These are phyloP conservation scores for Dastarcus helophoroides DNA, from an alignment of 2,888 invertebrate genomes.

Conservation along the genomic window DNA sequence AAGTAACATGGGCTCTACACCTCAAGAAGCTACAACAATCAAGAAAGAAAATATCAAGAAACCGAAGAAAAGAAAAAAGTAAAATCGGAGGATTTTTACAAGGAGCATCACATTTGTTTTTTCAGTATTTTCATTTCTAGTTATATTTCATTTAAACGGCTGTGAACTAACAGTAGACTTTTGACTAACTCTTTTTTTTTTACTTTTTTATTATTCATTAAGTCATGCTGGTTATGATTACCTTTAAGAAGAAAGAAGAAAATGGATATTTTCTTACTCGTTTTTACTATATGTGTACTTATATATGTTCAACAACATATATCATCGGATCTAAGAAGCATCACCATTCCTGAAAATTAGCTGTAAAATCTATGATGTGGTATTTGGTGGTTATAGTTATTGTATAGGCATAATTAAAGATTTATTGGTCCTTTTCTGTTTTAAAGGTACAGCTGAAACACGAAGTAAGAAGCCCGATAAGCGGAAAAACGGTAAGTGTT, in stretches of 20 bases:
- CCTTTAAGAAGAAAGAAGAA: background rate
- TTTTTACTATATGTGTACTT: too few relatives aligned
- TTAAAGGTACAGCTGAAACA: background rate
- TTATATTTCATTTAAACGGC: slow-evolving; percentile 1
- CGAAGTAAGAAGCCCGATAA: background rate
- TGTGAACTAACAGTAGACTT: background rate
- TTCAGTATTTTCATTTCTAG: slow-evolving; percentile 1
- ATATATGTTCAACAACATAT: too few relatives aligned
- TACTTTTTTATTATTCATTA: background rate
- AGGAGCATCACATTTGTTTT: background rate
- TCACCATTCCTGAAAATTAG: too few relatives aligned
- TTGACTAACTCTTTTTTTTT: background rate
- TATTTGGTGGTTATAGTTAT: too few relatives aligned
- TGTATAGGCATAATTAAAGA: too few relatives aligned
- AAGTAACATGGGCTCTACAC: too few relatives aligned
- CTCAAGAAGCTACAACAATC: background rate
- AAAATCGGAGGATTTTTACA: background rate
- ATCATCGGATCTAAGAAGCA: too few relatives aligned
- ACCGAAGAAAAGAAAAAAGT: slow-evolving; percentile 1
- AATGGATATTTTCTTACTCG: too few relatives aligned
- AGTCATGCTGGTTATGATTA: background rate
- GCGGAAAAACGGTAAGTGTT: slow-evolving; percentile 1
- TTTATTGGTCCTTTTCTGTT: background rate
- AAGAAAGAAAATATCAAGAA: slow-evolving; percentile 1
- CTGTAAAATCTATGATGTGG: too few relatives aligned